Evolutionary conservation across 1,140 invertebrate genomes (phyloP), one percentile per base, ranked within the genome.

Genomic region (Dryas iulia): DNA sequence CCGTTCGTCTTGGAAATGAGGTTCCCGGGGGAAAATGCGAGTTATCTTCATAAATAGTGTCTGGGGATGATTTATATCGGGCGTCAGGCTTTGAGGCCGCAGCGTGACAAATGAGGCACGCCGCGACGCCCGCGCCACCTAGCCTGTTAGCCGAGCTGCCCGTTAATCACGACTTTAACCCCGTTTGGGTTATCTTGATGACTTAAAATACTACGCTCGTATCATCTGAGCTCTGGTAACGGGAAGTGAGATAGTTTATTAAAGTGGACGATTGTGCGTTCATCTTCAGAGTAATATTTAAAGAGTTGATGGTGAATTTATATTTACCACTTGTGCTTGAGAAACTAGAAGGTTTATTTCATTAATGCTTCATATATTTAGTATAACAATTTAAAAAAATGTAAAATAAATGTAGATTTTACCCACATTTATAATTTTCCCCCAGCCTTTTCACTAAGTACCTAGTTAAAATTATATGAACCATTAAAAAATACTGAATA

Each of bases 1-100:
- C 28, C 59, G 71, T 67, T 74, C 64, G 76, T 80, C 74, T 73
- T 60, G 65, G 72, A 63, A 82, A 79, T 65, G 72, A 73, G 63
- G 31, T 33, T 73, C 68, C 56, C 67, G 57, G 57, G 73, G 73
- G 69, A 71, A 68, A 76, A 65, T 72, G 73, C 73, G 66, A 79
- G 73, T 74, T 78, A 81, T 84, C 74, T 82, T 69, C 77, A 77
- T 85, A 83, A 87, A 82, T 82, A 85, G 79, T 79, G 77, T 72
- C 71, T 57, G 66, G 31, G 68, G 67, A 80, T 83, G 82, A 85
- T 87, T 87, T 82, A 85, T 82, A 72, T 66, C 56, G 61, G 59
- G 25, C 77, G 69, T 74, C 79, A 73, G 64, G 66, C 76, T 74
- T 78, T 75, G 76, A 81, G 74, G 71, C 69, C 72, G 73, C 74